Conservation (phyloP, 2,113 vertebrate genomes). For the Rhinopomastus cyanomelas region DNA sequence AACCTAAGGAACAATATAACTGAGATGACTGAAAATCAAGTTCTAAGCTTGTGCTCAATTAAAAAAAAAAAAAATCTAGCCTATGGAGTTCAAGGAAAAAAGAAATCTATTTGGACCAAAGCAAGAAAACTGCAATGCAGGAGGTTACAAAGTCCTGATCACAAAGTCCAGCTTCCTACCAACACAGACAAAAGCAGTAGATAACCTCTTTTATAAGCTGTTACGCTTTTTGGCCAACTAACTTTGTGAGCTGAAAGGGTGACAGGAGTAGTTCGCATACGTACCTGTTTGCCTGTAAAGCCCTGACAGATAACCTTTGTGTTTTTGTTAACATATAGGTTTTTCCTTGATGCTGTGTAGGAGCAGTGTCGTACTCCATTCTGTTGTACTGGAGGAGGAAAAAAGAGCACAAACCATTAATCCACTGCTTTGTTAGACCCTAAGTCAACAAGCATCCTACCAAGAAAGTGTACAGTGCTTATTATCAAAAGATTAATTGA, state of each 20-base stretch:
- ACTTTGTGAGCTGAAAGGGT: background rate
- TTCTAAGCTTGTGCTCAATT: background rate
- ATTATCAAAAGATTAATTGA: background rate
- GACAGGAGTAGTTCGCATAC: conserved; percentile 14
- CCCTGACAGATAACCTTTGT: conserved; percentile 98
- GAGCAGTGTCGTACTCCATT: conserved; percentile 87
- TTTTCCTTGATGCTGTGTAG: conserved; percentile 83
- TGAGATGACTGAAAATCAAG: background rate
- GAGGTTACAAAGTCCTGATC: background rate
- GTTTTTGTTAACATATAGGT: conserved; percentile 89
- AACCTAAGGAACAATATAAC: background rate
- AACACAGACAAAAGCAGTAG: background rate
- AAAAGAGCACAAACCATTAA: background rate
- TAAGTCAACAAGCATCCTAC: background rate
- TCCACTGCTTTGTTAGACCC: background rate
- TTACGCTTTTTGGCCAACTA: background rate
- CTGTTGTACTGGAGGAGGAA: conserved; percentile 84
- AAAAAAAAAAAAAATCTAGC: background rate
- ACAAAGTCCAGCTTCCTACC: background rate
- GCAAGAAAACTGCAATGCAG: background rate
- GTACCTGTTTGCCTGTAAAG: conserved; percentile 98
- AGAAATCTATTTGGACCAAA: background rate
- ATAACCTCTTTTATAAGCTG: background rate
- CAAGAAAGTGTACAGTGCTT: background rate
- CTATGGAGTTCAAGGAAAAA: background rate